Evolutionary conservation across 2,888 invertebrate genomes (phyloP).

Genomic region (Cephus nigrinus): DNA sequence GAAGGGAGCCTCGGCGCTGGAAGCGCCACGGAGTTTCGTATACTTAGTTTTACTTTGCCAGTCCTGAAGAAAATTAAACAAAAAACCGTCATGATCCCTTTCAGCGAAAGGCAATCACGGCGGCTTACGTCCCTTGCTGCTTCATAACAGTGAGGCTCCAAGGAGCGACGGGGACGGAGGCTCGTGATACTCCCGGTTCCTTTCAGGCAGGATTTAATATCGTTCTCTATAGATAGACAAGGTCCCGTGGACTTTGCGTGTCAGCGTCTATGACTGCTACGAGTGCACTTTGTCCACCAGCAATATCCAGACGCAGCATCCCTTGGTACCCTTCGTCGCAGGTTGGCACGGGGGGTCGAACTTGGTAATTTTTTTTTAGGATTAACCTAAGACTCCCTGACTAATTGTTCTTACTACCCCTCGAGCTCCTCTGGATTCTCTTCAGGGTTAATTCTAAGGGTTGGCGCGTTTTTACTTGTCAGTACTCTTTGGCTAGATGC

Average conservation of each 20-base stretch:
- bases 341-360: background rate
- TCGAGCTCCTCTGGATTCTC: no score
- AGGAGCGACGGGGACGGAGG: background rate
- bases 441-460: background rate
- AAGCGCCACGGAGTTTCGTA: background rate
- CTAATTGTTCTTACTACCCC: no score
- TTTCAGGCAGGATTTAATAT: conserved; percentile 55
- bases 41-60: background rate
- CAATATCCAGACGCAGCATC: background rate
- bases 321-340: background rate
- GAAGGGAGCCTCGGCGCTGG: no score
- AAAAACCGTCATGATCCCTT: conserved; percentile 47
- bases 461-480: background rate
- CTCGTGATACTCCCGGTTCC: conserved; percentile 26
- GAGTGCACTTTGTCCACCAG: background rate
- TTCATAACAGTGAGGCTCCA: conserved; percentile 35
- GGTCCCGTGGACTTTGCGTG: conserved; percentile 7
- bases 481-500: background rate
- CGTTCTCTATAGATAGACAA: conserved; percentile 30
- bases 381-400: no score
- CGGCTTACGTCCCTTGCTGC: conserved; percentile 38
- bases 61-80: conserved; percentile 44
- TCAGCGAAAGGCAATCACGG: conserved; percentile 47
- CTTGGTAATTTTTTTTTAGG: no score
- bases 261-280: conserved; percentile 11